These are phyloP conservation scores for Botia kubotai DNA, from an alignment of 2,797 vertebrate genomes.

Conservation along the genomic window DNA sequence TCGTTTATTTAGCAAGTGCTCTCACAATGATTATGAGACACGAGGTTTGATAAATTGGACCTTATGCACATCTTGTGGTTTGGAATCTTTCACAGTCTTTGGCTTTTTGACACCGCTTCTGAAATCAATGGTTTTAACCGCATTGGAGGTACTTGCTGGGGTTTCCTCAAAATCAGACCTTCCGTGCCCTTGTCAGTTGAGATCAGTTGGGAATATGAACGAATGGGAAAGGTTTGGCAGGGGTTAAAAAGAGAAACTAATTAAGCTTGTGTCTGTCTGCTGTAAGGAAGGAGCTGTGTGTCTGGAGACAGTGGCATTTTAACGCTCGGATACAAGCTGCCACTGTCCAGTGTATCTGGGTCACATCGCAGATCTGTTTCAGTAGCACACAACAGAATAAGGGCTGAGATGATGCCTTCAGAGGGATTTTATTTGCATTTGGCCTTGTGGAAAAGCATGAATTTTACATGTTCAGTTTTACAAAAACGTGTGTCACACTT, in stretches of 20 bases:
- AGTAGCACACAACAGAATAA: constrained; percentile 24
- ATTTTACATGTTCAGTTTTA: constrained; percentile 3
- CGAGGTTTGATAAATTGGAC: constrained; percentile 25
- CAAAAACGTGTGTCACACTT: background rate
- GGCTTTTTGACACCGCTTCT: background rate
- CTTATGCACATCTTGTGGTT: constrained; percentile 1
- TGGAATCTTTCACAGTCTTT: constrained; percentile 2
- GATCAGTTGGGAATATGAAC: background rate
- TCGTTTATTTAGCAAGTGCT: constrained; percentile 36
- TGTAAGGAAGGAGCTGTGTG: background rate
- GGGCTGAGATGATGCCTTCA: constrained; percentile 30
- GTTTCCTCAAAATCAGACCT: constrained; percentile 1
- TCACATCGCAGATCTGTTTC: constrained; percentile 44
- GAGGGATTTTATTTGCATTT: constrained; percentile 28
- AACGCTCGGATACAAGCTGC: constrained; percentile 17
- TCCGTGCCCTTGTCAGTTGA: background rate
- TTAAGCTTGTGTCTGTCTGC: background rate
- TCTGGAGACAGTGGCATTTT: constrained; percentile 25
- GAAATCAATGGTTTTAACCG: constrained; percentile 32
- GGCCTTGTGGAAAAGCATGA: background rate
- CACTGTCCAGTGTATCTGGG: constrained; percentile 37
- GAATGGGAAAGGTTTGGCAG: background rate
- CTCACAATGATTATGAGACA: background rate
- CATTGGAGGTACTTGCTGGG: background rate
- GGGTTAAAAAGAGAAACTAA: constrained; percentile 16